A percentile compares a stretch with the other conserved stretches of the same genome.
Evolutionary conservation across 2,888 invertebrate genomes (phyloP).

Genomic region (Nowickia ferox): DNA sequence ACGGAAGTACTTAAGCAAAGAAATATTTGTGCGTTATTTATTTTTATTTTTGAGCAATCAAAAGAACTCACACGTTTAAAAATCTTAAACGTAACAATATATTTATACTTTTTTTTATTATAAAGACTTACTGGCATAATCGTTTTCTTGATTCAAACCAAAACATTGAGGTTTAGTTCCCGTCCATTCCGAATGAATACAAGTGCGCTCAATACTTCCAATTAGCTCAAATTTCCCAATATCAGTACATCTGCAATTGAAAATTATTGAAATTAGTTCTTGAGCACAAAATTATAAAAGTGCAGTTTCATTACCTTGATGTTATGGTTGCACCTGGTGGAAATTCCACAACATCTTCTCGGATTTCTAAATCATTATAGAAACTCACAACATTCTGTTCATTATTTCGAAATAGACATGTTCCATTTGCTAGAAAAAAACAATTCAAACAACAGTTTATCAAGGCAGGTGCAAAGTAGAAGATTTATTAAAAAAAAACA

Average conservation of each 20-base stretch:
- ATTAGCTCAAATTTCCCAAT: slow-evolving; percentile 93
- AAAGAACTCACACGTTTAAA: too few relatives aligned
- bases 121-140: slow-evolving; percentile 89
- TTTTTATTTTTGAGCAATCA: too few relatives aligned
- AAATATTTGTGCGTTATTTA: too few relatives aligned
- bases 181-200: slow-evolving; percentile 92
- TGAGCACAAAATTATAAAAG: not conserved
- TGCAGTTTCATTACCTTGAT: slow-evolving; percentile 84
- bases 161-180: slow-evolving; percentile 90
- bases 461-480: too few relatives aligned
- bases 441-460: too few relatives aligned
- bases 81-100: too few relatives aligned
- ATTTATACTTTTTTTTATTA: not conserved
- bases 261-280: not conserved
- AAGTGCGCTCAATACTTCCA: slow-evolving; percentile 89
- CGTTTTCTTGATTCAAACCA: slow-evolving; percentile 93
- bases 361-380: slow-evolving; percentile 90
- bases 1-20: too few relatives aligned
- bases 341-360: slow-evolving; percentile 90
- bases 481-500: too few relatives aligned
- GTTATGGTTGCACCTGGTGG: slow-evolving; percentile 89
- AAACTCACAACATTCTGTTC: slow-evolving; percentile 92
- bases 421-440: slow-evolving; percentile 85
- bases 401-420: slow-evolving; percentile 90
- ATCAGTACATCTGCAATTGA: slow-evolving; percentile 87